Evolutionary conservation across 37 sponge, comb jelly and placozoan species (phyloP).

Genomic region (Mnemiopsis leidyi): DNA sequence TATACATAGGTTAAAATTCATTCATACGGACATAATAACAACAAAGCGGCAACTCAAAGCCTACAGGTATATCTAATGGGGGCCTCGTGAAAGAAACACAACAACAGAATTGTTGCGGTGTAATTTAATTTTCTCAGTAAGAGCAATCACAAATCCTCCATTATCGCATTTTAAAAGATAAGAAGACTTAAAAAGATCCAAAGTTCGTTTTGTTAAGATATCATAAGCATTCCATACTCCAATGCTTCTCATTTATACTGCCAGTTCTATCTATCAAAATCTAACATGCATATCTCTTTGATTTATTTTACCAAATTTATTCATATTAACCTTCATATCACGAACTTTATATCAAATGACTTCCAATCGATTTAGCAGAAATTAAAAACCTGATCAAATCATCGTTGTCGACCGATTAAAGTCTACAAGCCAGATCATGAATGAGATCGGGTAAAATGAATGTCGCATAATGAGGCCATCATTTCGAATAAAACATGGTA

Average conservation of each 20-base stretch:
- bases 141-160: not conserved
- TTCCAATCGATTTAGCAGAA: not conserved
- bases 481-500: too few relatives aligned
- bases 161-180: not conserved
- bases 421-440: too few relatives aligned
- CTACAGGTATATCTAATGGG: not conserved
- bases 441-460: too few relatives aligned
- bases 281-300: not conserved
- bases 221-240: not conserved
- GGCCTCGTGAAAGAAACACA: not conserved
- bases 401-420: too few relatives aligned
- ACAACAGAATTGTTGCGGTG: not conserved
- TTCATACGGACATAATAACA: constrained; percentile 32
- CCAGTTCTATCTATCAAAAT: not conserved
- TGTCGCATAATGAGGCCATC: too few relatives aligned
- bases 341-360: not conserved
- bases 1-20: constrained; percentile 57
- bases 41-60: not conserved
- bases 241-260: not conserved
- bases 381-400: not conserved
- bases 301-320: not conserved
- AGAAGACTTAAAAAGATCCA: not conserved
- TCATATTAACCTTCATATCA: not conserved
- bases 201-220: not conserved
- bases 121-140: not conserved